Evolutionary conservation across 2,797 vertebrate species (phyloP), one percentile per base, ranked within the genome.

Genomic region (Odontamblyopus lacepedii): DNA sequence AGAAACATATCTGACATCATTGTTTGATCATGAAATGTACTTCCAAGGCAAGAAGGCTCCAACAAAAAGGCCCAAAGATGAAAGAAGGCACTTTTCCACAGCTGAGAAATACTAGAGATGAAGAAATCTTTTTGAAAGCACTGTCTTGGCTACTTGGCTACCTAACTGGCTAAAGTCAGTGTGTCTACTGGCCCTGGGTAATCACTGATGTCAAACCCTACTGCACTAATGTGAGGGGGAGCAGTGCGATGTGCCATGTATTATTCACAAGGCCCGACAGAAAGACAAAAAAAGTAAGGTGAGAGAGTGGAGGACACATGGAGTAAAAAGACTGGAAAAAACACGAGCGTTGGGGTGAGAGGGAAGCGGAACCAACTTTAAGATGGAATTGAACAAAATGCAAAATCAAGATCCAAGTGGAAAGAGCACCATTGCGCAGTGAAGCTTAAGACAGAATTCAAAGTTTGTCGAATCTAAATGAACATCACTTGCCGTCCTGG

Each of bases 391-490:
- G 62, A 81, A 78, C 60, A 77, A 79, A 84, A 82, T 75, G 74
- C 73, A 81, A 84, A 88, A 82, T 82, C 71, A 60, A 81, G 81
- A 86, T 87, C 76, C 59, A 51, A 83, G 78, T 27, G 27, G 18
- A 53, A 67, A 76, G 72, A 84, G 75, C 79, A 71, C 72, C 70
- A 23, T 61, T 63, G 77, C 61, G 77, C 79, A 73, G 30, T 7
- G 70, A 67, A 78, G 81, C 73, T 87, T 78, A 67, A 70, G 78
- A 82, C 69, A 65, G 88, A 90, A 88, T 87, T 87, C 68, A 70
- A 77, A 85, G 82, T 95, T 96, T 94, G 95, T 87, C 30, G 81
- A 87, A 86, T 88, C 89, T 81, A 88, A 91, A 89, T 90, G 90
- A 91, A 86, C 88, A 91, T 90, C 85, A 78, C 81, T 88, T 86